Evolutionary conservation across 2,888 invertebrate species (phyloP).

Genomic region (Xestia rhomboidea): DNA sequence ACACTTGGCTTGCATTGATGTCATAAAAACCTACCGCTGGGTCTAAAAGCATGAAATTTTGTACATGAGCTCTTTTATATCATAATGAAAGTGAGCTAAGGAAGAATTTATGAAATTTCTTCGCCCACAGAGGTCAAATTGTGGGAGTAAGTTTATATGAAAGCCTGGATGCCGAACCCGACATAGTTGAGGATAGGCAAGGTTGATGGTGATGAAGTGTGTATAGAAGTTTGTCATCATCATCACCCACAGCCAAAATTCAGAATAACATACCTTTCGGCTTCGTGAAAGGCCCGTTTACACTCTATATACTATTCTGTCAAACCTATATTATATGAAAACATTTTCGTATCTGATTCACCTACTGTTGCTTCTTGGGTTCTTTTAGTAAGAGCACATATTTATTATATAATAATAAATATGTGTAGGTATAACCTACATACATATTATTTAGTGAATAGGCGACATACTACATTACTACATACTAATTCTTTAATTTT

Average conservation of each 20-base stretch:
- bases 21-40: neutral
- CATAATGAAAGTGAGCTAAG: neutral
- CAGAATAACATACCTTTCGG: too few species aligned
- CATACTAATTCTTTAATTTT: neutral
- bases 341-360: neutral
- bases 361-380: neutral
- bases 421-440: too few species aligned
- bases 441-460: neutral
- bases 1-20: neutral
- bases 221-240: neutral
- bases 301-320: too few species aligned
- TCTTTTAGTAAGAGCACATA: neutral
- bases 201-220: neutral
- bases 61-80: neutral
- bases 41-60: neutral
- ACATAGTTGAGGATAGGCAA: neutral
- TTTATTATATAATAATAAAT: too few species aligned
- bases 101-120: neutral
- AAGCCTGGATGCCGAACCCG: neutral
- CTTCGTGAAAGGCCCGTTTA: too few species aligned
- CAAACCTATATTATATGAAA: too few species aligned
- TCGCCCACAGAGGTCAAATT: neutral
- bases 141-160: neutral
- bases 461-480: too few species aligned
- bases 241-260: too few species aligned